Conservation (phyloP, 2,113 vertebrate species). For the Sinocyclocheilus maitianheensis region DNA sequence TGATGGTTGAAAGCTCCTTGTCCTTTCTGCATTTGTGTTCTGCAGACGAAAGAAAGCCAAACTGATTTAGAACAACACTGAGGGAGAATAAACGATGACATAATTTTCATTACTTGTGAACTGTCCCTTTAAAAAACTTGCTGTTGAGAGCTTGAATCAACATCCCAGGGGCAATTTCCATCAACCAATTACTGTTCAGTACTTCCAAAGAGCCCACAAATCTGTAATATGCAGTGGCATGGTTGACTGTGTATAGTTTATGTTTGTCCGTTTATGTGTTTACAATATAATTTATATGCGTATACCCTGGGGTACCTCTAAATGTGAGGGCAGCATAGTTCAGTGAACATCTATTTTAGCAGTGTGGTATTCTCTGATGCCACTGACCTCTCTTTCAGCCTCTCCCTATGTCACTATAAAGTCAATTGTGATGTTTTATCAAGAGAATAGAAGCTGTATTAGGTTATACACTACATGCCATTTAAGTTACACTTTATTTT, state of each 20-base stretch:
- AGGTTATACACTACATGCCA: not conserved
- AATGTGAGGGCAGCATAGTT: constrained; percentile 1
- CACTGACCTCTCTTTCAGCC: not conserved
- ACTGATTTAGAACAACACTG: no score
- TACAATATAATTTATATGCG: constrained; percentile 9
- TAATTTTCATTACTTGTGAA: no score
- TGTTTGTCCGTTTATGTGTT: not conserved
- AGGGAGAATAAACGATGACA: no score
- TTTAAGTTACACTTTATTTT: not conserved
- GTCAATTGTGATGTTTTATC: not conserved
- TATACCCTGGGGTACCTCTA: not conserved
- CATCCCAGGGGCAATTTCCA: constrained; percentile 15
- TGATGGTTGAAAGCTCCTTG: no score
- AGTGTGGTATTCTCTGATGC: not conserved
- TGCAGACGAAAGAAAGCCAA: no score
- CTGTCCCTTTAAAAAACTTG: no score
- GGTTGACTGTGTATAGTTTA: not conserved
- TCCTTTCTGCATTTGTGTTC: no score
- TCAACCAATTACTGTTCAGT: not conserved
- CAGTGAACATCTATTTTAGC: not conserved
- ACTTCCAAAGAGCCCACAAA: not conserved
- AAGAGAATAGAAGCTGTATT: not conserved
- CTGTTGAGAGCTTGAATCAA: not conserved
- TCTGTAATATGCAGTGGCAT: constrained; percentile 19
- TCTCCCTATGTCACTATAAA: not conserved